Conservation (phyloP, 2,113 vertebrate species). For the Nycticryphes semicollaris region DNA sequence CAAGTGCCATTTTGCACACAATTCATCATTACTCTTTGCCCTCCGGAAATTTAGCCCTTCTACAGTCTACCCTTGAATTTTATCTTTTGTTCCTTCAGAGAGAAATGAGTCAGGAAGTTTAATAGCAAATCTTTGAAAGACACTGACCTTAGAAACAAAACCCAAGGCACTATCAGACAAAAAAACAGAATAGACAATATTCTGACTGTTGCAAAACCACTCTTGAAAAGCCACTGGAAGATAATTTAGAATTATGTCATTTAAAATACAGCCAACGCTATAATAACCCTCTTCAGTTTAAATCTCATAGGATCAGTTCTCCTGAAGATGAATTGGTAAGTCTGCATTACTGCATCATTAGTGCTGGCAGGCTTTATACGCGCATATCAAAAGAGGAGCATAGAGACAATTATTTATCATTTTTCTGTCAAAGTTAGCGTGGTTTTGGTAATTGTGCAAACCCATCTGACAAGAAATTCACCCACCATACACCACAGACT, state of each 20-base stretch:
- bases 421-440: background rate
- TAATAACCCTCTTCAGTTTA: background rate
- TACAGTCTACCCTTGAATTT: background rate
- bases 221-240: background rate
- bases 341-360: background rate
- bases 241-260: background rate
- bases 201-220: background rate
- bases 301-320: background rate
- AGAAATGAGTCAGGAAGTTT: constrained; percentile 12
- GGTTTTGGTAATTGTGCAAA: background rate
- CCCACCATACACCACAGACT: background rate
- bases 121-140: constrained; percentile 23
- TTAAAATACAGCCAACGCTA: background rate
- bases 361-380: background rate
- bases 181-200: background rate
- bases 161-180: background rate
- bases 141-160: background rate
- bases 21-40: background rate
- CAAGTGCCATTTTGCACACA: background rate
- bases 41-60: background rate
- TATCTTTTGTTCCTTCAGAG: constrained; percentile 1
- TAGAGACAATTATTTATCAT: background rate
- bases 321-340: background rate
- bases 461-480: background rate
- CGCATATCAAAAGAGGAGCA: background rate